Evolutionary conservation across 1,140 invertebrate genomes (phyloP).

Genomic region (Drosophila pallidifrons): DNA sequence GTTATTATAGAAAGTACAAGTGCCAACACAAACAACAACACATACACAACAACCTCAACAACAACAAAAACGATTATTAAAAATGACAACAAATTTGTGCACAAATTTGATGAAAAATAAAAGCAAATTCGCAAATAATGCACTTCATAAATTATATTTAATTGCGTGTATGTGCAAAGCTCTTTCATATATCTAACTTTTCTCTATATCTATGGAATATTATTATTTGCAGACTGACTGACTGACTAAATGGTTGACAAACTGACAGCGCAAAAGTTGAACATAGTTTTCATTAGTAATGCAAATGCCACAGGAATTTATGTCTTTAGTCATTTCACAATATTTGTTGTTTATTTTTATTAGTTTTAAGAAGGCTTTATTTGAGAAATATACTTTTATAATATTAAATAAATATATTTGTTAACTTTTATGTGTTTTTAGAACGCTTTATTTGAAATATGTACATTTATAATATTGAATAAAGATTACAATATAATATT

Average conservation of each 20-base stretch:
- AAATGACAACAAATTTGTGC: slow-evolving; percentile 39
- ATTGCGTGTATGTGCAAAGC: background rate
- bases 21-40: slow-evolving; percentile 38
- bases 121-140: slow-evolving; percentile 32
- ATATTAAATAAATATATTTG: no score
- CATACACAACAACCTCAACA: background rate
- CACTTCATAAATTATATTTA: slow-evolving; percentile 42
- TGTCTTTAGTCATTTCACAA: no score
- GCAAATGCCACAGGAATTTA: background rate
- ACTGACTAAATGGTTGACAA: background rate
- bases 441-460: no score
- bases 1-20: slow-evolving; percentile 53
- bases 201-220: no score
- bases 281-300: background rate
- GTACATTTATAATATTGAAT: no score
- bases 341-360: no score
- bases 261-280: background rate
- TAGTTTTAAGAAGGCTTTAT: no score
- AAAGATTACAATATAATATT: no score
- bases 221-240: background rate
- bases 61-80: slow-evolving; percentile 11
- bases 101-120: slow-evolving; percentile 43
- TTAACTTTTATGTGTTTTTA: no score
- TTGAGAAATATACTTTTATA: no score
- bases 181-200: no score